Evolutionary conservation across 1,140 invertebrate species (phyloP), one percentile per base, ranked within the genome.

Genomic region (Aphelenchoides besseyi): DNA sequence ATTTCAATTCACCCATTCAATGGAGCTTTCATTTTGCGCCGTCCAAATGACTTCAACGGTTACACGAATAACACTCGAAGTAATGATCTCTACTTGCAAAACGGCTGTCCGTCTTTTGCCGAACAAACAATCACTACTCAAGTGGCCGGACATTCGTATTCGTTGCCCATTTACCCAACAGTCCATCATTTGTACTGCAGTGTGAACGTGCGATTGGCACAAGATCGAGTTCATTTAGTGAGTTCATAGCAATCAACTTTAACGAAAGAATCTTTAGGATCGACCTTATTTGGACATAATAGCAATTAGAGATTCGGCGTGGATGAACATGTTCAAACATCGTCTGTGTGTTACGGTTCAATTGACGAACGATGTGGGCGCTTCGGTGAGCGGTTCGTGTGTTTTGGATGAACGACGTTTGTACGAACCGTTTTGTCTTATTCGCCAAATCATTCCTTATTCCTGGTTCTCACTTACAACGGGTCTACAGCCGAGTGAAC

Each of bases 381-480:
- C 63, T n/a, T 66, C 63, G 30, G 63, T 66, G 1, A 33, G 16
- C 12, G 63, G 63, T 12, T 66, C 63, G 16, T 66, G 63, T 53
- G 30, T 66, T 1, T 30, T 66, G 32, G 16, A 66, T 30, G 63
- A 66, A 53, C 16, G 63, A 29, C 55, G 29, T 28, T 32, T 32
- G 29, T n/a, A 66, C 8, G 30, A 66, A 66, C 63, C 16, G n/a
- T 32, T 29, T 18, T 70, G 69, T 70, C 18, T 70, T 28, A 70
- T 70, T 67, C 30, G 69, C 30, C 69, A 70, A 68, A 48, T 30
- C 1, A 55, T 70, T 67, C 69, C 69, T 26, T 70, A 52, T 53
- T 64, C 69, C 28, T 70, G 69, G 69, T 70, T 70, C 35, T 16
- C 68, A 33, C 8, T 70, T 16, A 54, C 32, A 48, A 26, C 2